These are phyloP conservation scores for Eueides isabella DNA, from an alignment of 1,140 invertebrate species.

Conservation along the genomic window DNA sequence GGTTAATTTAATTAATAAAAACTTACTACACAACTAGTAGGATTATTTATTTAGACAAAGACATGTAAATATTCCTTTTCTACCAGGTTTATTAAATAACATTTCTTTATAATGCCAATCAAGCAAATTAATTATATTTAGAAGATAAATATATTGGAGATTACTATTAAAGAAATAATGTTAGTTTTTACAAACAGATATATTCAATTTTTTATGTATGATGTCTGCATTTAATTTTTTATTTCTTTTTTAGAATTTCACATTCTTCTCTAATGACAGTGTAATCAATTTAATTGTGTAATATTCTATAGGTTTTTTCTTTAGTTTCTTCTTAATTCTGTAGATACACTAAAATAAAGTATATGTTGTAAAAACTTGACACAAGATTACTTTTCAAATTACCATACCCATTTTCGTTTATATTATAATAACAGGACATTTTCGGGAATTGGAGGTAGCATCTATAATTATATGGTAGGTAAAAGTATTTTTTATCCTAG, in stretches of 20 bases:
- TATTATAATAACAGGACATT: background rate
- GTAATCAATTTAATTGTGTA: background rate
- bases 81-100: conserved; percentile 1
- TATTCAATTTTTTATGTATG: conserved; percentile 8
- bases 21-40: conserved; percentile 52
- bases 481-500: conserved; percentile 2
- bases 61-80: conserved; percentile 38
- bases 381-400: conserved; percentile 2
- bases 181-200: conserved; percentile 11
- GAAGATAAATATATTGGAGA: background rate
- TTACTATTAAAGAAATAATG: conserved; percentile 11
- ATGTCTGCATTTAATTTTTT: conserved; percentile 13
- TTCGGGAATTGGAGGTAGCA: conserved; percentile 5
- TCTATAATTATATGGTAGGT: background rate
- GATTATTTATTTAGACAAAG: conserved; percentile 75
- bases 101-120: background rate
- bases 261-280: background rate
- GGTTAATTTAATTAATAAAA: conserved; percentile 70
- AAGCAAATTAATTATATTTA: background rate
- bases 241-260: background rate
- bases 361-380: conserved; percentile 4
- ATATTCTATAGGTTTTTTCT: background rate
- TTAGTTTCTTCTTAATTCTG: conserved; percentile 4
- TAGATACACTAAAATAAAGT: background rate
- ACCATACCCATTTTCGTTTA: conserved; percentile 7